Base-by-base conservation (phyloP, 2,113 vertebrate species). In the Tupaia chinensis region DNA sequence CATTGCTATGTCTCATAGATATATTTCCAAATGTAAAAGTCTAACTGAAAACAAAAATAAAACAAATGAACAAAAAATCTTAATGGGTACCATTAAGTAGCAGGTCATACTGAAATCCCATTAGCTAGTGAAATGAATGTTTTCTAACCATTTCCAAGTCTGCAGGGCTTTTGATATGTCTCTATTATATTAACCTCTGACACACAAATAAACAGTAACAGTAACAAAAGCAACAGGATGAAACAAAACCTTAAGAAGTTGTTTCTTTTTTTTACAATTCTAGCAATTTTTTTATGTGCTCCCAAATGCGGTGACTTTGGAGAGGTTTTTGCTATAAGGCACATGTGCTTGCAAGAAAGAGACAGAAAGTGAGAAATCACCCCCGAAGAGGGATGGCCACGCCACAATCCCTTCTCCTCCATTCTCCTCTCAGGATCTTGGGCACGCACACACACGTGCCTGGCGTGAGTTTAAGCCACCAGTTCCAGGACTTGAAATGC, bases 1-100 rank as follows among this genome's bases (percentile, higher is more conserved):
- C 34, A 4, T 61, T 93, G 89, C 11, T 76, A 72, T 68, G 15
- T 65, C 3, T 83, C 79, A 72, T 60, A 69, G 68, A 70, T 60
- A 54, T 32, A 69, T 84, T 94, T 95, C 76, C 53, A 96, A 95
- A 66, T 0, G 74, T 61, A 97, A 73, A 89, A 92, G n/a, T 78
- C 85, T 84, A 69, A 17, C 58, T 83, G 78, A 87, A 93, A 96
- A 87, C 1, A 83, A 83, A 58, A 54, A 73, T 77, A 9, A 7
- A 69, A 88, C 16, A 34, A 79, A 79, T 19, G 76, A 44, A 44
- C 78, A 79, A 44, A 9, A 61, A 78, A 87, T 9, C 44, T 44
- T 53, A 90, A 72, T 68, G 79, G 0, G n/a, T 34, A 89, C 14
- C 54, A 91, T 95, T 95, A 92, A 91, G 25, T 91, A 85, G 44